Evolutionary conservation across 2,888 invertebrate species (phyloP), one percentile per base, ranked within the genome.

Genomic region (Criorhina ranunculi): DNA sequence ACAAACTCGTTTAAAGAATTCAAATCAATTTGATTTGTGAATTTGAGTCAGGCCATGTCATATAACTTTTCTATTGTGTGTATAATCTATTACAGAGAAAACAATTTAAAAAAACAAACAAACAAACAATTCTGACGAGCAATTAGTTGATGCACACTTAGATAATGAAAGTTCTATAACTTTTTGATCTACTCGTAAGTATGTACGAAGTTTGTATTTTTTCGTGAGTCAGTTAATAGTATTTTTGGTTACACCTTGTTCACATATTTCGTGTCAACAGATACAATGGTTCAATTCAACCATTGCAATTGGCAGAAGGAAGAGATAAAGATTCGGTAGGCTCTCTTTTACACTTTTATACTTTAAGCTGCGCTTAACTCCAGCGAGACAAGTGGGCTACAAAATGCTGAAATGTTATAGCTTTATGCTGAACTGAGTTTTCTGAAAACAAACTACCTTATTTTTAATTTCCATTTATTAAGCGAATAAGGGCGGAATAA

Each of bases 131-230:
- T 24, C 15, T 35, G 33, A 33, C 35, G 11, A 17, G 33, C 17
- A 24, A 35, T 55, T 33, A 55, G 9, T 33, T 35, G 33, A 35
- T 35, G 3, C 17, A 15, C 33, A 55, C 33, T 55, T 55, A 55
- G 35, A 55, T 17, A 55, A 17, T 3, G 15, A 53, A 33, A 53
- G 8, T 11, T 29, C 49, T 11, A 17, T 55, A 17, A 55, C 8
- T 55, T 0, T 9, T 9, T 15, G 33, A 33, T 55, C 24, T 24
- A 24, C 24, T n/a, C n/a, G n/a, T n/a, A n/a, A n/a, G n/a, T n/a
- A n/a, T n/a, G n/a, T n/a, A n/a, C 0, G 49, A 29, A 12, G 29
- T 1, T 12, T 15, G 29, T 60, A 60, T 44, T 60, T n/a, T 46
- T 12, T 17, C 29, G n/a, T 9, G 55, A 3, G 33, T 33, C 15